Base-by-base conservation (phyloP, 2,113 vertebrate species). In the Pantherophis guttatus region DNA sequence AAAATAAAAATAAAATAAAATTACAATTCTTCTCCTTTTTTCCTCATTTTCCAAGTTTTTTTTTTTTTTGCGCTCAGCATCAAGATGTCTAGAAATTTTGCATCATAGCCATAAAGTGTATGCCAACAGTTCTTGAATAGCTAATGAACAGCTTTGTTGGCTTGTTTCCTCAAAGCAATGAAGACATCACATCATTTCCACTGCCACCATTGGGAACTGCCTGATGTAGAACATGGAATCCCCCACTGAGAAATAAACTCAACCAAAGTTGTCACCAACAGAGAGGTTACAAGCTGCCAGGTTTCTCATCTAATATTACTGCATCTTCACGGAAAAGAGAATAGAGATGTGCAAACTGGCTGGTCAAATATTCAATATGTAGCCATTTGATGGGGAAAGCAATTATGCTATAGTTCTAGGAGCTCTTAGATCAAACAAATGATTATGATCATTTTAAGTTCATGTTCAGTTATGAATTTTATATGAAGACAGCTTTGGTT, bases 171-270 rank as follows among this genome's bases (percentile, higher is more conserved):
- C 55, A 90, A 91, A 23, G 75, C 95, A 96, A 97, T 97, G 85
- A 97, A 97, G 97, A 96, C 93, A 97, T 97, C 95, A 96, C 26
- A 55, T 93, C 87, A 87, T 92, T 90, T 94, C 52, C 89, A 92
- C 92, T 89, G 88, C 95, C 88, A 93, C 92, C 95, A 33, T 88
- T 44, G 26, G 87, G 59, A 95, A 95, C 87, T 29, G 92, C 92
- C 53, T 85, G 90, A 90, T 92, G 96, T 58, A 59, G 93, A 86
- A 93, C 89, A 86, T 44, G 48, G 24, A 54, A 58, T 90, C 52
- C 87, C 94, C 95, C 91, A 87, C 5, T 93, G 93, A 92, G 92
- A 96, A 93, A 95, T 94, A 95, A 93, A 96, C 95, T 95, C 93
- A 91, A 50, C 94, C 55, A 96, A 96, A 96, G 93, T 87, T 62